Evolutionary conservation across 2,797 vertebrate genomes (phyloP), one percentile per base, ranked within the genome.

Genomic region (Mormyrus proboscirostris): DNA sequence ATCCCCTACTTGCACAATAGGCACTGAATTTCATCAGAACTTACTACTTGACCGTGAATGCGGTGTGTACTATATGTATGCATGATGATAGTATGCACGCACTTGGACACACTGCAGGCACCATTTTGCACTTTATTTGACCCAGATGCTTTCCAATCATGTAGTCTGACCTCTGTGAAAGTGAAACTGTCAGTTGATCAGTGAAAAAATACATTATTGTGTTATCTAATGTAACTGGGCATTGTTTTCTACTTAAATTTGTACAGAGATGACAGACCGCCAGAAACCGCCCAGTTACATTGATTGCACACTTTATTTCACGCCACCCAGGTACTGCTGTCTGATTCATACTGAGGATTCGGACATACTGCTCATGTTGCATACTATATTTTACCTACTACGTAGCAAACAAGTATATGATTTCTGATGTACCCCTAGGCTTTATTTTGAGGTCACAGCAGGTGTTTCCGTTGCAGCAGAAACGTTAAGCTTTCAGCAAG

Each of bases 361-460:
- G 4, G 29, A 73, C 65, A 33, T 73, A 38, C 29, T 38, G 29
- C 29, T 73, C 12, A 5, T 73, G 65, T 73, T 33, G 1, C 65
- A 38, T 73, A 6, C 65, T 73, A 14, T 73, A 73, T 73, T 65
- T 33, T 29, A 73, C 65, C 12, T 73, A 38, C 29, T 38, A 73
- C 29, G 2, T 38, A 73, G 65, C 33, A 73, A 73, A 73, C 65
- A 73, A 73, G 65, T 73, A 16, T 73, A 33, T 73, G 65, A 73
- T 38, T 73, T 73, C 29, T 33, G 65, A 73, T 4, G 4, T 38
- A 38, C 65, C 65, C 12, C 65, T 22, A 84, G 82, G 19, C 44
- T 84, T 49, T 84, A 84, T 49, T 84, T n/a, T 84, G 82, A 51
- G 49, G 82, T 84, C 82, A 84, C 22, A 84, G 22, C 9, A 86